These are phyloP conservation scores for Lacerta agilis DNA, from an alignment of 2,797 vertebrate species.

Conservation along the genomic window DNA sequence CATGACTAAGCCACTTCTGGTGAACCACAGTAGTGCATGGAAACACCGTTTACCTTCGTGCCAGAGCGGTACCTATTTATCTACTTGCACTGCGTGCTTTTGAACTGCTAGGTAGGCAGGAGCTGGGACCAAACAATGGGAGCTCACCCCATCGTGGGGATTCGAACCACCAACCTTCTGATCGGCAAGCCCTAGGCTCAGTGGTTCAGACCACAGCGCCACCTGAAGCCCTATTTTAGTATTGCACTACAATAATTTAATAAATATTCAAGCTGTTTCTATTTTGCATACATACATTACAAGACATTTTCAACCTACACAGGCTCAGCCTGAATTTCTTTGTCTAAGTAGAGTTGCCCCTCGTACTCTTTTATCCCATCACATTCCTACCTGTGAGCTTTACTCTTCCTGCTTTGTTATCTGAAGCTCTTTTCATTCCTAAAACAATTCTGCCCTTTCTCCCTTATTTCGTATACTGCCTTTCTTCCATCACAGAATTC, in stretches of 20 bases:
- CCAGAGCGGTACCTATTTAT: too few relatives aligned
- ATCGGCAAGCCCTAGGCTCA: too few relatives aligned
- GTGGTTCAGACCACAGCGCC: too few relatives aligned
- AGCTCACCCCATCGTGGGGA: too few relatives aligned
- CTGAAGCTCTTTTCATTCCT: neutral
- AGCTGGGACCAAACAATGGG: too few relatives aligned
- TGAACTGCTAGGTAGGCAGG: too few relatives aligned
- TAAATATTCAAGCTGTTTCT: neutral
- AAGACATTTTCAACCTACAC: neutral
- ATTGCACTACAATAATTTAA: neutral
- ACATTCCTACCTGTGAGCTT: neutral
- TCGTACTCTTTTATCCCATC: neutral
- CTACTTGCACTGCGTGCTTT: too few relatives aligned
- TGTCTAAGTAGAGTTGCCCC: neutral
- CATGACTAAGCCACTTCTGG: too few relatives aligned
- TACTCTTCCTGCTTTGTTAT: neutral
- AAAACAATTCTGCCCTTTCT: neutral
- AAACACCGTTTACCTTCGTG: rapidly evolving
- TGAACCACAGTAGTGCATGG: too few relatives aligned
- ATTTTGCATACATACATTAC: neutral
- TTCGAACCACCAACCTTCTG: too few relatives aligned
- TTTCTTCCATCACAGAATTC: neutral
- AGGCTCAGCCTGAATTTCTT: neutral
- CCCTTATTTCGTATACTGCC: neutral
- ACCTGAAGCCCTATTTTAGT: neutral